Evolutionary conservation across 2,113 vertebrate genomes (phyloP).

Genomic region (Coreoperca whiteheadi): DNA sequence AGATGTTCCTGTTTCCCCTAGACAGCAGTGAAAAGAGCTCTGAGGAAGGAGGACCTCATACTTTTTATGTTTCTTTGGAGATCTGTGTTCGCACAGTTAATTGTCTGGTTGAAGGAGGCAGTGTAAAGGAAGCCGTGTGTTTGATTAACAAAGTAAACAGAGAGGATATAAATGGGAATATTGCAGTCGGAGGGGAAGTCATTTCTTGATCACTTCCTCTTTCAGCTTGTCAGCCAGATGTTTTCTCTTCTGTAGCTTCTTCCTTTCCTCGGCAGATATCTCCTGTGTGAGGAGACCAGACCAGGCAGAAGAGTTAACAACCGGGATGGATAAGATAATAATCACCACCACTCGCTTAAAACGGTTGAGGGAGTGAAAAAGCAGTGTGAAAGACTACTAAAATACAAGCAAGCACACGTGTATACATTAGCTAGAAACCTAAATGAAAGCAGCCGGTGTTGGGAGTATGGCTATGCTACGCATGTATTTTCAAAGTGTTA

Average conservation of each 20-base stretch:
- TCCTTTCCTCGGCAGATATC: constrained; percentile 92
- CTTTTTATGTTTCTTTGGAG: neutral
- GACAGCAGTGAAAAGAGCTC: neutral
- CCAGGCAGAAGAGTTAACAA: neutral
- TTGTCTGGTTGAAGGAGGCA: constrained; percentile 4
- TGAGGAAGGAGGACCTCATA: constrained; percentile 25
- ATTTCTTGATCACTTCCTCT: constrained; percentile 98
- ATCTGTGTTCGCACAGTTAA: constrained; percentile 8
- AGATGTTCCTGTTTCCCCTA: neutral
- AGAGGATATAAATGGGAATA: neutral
- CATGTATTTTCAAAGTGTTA: neutral
- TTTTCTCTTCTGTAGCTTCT: constrained; percentile 93
- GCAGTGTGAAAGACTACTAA: neutral
- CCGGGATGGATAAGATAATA: neutral
- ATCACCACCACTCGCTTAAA: neutral
- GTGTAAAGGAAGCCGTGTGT: constrained; percentile 44
- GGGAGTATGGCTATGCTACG: neutral
- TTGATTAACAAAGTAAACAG: constrained; percentile 19
- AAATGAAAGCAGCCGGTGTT: neutral
- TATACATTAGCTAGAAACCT: neutral
- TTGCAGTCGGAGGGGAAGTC: constrained; percentile 40
- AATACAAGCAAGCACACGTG: constrained; percentile 3
- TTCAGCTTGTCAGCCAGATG: constrained; percentile 96
- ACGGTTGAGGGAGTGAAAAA: neutral
- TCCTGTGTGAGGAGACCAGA: constrained; percentile 76